phyloP scores from a whole-genome alignment of 2,113 vertebrate genomes.

The Cyrtonyx montezumae region DNA sequence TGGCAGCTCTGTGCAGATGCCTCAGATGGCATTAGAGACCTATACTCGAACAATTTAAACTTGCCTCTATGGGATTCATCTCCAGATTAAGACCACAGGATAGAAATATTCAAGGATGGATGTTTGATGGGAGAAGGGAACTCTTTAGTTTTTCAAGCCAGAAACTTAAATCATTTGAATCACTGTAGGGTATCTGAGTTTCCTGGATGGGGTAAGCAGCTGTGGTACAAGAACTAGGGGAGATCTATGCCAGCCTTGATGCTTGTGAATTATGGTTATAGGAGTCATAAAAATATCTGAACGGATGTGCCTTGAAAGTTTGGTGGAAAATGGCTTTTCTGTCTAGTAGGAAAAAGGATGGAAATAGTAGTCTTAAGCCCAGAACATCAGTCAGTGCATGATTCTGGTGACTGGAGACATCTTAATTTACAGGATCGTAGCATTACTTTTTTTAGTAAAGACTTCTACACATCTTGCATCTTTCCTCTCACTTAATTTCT shows the following conservation, averaged over 20 bases:
- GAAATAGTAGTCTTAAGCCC: not conserved
- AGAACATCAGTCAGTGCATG: not conserved
- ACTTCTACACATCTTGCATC: not conserved
- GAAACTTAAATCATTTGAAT: not conserved
- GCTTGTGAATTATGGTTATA: not conserved
- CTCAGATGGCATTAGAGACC: not conserved
- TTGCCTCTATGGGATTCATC: not conserved
- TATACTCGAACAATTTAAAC: accelerated
- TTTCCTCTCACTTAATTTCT: constrained; percentile 1
- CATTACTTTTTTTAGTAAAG: not conserved
- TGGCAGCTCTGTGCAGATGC: not conserved
- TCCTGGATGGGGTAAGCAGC: not conserved
- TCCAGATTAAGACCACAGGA: not conserved
- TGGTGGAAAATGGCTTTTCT: not conserved
- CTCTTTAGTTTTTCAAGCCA: not conserved
- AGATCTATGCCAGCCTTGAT: not conserved
- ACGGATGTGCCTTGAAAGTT: not conserved
- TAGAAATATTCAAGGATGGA: not conserved
- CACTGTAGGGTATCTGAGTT: not conserved
- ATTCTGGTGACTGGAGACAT: not conserved
- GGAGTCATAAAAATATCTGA: not conserved
- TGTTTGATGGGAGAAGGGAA: not conserved
- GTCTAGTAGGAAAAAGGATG: not conserved
- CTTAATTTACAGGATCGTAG: constrained; percentile 5
- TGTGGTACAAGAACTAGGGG: not conserved